Evolutionary conservation across 2,797 vertebrate genomes (phyloP).

Genomic region (Falco peregrinus): DNA sequence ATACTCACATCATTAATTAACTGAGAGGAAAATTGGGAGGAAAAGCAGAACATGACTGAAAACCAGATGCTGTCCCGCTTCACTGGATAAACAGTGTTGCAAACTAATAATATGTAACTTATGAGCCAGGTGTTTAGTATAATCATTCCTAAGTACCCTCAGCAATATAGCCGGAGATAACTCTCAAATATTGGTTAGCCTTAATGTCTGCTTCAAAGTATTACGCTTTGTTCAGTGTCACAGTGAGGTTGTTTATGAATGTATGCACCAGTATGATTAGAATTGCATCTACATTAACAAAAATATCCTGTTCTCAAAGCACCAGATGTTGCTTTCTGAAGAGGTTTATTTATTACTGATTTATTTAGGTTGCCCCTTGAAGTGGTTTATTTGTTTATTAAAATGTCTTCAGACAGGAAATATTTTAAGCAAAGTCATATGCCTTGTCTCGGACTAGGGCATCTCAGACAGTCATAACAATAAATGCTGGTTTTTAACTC

Average conservation of each 20-base stretch:
- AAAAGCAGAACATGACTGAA: neutral
- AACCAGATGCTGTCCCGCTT: neutral
- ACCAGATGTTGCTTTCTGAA: conserved; percentile 47
- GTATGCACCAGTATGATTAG: neutral
- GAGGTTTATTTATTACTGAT: conserved; percentile 40
- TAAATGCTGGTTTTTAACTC: conserved; percentile 34
- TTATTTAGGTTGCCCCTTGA: conserved; percentile 60
- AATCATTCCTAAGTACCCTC: neutral
- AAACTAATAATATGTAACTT: neutral
- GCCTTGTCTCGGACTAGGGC: conserved; percentile 18
- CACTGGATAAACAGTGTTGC: neutral
- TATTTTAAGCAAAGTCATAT: conserved; percentile 38
- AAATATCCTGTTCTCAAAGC: neutral
- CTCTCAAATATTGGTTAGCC: neutral
- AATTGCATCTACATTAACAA: conserved; percentile 17
- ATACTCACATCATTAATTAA: neutral
- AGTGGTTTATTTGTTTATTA: conserved; percentile 56
- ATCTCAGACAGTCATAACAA: conserved; percentile 6
- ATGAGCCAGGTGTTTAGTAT: neutral
- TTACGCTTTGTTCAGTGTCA: neutral
- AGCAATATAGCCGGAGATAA: neutral
- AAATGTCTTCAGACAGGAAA: conserved; percentile 35
- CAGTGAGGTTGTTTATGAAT: neutral
- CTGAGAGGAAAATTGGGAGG: neutral
- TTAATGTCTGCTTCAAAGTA: conserved; percentile 27